Base-by-base conservation (phyloP, 2,113 vertebrate genomes). In the Nannobrachium achirus region DNA sequence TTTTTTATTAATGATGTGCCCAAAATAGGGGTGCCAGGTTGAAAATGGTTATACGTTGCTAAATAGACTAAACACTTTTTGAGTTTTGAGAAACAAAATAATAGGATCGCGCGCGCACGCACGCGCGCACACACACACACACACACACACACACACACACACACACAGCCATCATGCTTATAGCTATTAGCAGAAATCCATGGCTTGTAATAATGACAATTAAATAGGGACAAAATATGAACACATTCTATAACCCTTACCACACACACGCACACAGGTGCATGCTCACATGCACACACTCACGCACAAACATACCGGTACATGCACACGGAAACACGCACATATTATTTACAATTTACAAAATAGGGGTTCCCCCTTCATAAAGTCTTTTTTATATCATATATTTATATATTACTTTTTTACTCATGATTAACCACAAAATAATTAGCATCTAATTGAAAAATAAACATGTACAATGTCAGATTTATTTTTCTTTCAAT, bases 181-280 rank as follows among this genome's bases (percentile, higher is more conserved):
- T 48, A 71, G 79, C 80, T 82, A 76, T 11, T 68, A 20, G 70
- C 56, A 50, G 49, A 49, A 68, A 25, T 38, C 59, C 56, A 56
- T 13, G 18, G 69, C 53, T 50, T 3, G 33, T 46, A 67, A 75
- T 49, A 56, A 72, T 56, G 63, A 77, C 60, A 75, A 49, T 74
- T 51, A 63, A n/a, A 19, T 48, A 51, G 25, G 65, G 16, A 16
- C 14, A 16, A 9, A n/a, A 48, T n/a, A 25, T 59, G 48, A 14
- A 50, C 48, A 18, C 48, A 18, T 61, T 38, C 33, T 38, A 7
- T 40, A 9, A 61, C 16, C 51, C 16, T 25, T 14, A 57, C 85
- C 88, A 71, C 69, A 76, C 81, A 66, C 73, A 40, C 50, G 70
- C 64, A 68, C 51, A 84, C 51, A 84, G 70, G 67, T 61, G 65